These are phyloP conservation scores for Seladonia tumulorum DNA, from an alignment of 2,888 invertebrate genomes.

Conservation along the genomic window DNA sequence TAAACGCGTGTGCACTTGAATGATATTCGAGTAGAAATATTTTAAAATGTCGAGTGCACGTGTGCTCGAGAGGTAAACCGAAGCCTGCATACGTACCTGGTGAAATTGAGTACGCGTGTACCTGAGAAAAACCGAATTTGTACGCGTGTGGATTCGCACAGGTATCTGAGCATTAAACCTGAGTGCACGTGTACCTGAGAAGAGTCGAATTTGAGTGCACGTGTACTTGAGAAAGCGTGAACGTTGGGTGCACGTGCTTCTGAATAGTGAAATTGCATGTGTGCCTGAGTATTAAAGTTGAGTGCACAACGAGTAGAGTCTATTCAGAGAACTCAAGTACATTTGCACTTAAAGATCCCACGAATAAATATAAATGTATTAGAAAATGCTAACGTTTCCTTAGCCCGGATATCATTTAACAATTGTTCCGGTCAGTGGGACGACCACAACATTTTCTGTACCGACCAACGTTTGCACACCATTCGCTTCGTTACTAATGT, in stretches of 20 bases:
- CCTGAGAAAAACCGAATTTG: not conserved
- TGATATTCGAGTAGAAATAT: not conserved
- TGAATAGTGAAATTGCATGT: not conserved
- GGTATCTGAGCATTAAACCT: not conserved
- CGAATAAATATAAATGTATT: not conserved
- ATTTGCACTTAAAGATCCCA: not conserved
- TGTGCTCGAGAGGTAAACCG: not conserved
- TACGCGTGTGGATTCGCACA: not conserved
- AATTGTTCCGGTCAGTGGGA: slow-evolving; percentile 1
- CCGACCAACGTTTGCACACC: slow-evolving; percentile 51
- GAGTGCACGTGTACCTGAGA: not conserved
- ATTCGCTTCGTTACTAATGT: slow-evolving; percentile 56
- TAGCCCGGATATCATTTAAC: not conserved
- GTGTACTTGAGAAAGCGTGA: not conserved
- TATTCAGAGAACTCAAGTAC: not conserved
- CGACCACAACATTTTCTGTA: slow-evolving; percentile 40
- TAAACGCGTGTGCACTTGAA: not conserved
- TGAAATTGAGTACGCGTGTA: not conserved
- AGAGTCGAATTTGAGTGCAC: not conserved
- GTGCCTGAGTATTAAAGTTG: not conserved
- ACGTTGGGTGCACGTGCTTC: not conserved
- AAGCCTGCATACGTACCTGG: not conserved
- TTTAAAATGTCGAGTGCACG: not conserved
- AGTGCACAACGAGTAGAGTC: not conserved
- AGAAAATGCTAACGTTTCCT: not conserved